Conservation (phyloP, 1,140 invertebrate genomes). For the Drosophila cardini region DNA sequence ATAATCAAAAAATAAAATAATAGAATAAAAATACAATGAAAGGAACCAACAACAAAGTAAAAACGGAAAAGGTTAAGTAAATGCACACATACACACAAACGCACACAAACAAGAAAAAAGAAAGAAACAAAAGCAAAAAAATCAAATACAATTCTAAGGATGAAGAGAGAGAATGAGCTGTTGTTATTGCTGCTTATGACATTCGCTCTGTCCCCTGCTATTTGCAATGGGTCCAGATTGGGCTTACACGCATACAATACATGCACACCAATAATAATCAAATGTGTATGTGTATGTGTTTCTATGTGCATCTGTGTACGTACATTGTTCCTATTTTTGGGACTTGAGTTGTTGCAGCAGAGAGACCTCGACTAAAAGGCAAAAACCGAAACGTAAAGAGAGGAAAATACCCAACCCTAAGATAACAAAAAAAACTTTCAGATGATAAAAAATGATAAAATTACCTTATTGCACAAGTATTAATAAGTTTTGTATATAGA, state of each 20-base stretch:
- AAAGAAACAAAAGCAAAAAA: neutral
- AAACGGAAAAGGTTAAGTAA: neutral
- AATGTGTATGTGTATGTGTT: neutral
- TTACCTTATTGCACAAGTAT: neutral
- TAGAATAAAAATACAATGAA: neutral
- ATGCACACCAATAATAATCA: neutral
- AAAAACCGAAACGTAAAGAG: neutral
- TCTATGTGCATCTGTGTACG: neutral
- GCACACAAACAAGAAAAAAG: neutral
- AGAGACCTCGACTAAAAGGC: neutral
- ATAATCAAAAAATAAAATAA: neutral
- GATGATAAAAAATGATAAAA: neutral
- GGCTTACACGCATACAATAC: slow-evolving; percentile 1
- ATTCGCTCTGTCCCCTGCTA: slow-evolving; percentile 31
- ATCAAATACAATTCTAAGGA: neutral
- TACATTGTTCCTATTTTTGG: neutral
- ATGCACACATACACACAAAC: neutral
- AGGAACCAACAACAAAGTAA: neutral
- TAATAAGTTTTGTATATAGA: too few species aligned
- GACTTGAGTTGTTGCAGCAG: neutral
- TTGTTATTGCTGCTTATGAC: neutral
- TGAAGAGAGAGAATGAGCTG: neutral
- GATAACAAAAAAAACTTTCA: neutral
- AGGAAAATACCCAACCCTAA: neutral
- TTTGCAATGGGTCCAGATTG: slow-evolving; percentile 42